Conservation (phyloP, 1,140 invertebrate genomes). For the Holotrichia oblita region DNA sequence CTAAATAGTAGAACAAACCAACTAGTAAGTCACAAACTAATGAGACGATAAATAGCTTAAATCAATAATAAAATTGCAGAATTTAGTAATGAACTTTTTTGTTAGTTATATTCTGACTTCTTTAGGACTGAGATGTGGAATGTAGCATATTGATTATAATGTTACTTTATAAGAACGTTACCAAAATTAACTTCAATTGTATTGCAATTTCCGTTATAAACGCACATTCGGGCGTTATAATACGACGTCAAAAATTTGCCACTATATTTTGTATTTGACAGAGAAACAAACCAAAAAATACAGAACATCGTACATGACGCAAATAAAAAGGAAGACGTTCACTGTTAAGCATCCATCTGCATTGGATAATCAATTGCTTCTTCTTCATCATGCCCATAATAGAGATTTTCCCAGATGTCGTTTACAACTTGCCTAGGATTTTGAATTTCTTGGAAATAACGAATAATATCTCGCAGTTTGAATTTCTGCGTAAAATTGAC, state of each 20-base stretch:
- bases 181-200: too few relatives aligned
- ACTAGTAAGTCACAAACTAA: too few relatives aligned
- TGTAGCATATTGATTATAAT: too few relatives aligned
- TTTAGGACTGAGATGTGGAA: too few relatives aligned
- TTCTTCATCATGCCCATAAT: constrained; percentile 31
- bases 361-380: constrained; percentile 18
- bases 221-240: too few relatives aligned
- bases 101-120: too few relatives aligned
- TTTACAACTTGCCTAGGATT: constrained; percentile 36
- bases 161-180: too few relatives aligned
- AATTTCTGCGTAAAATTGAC: constrained; percentile 39
- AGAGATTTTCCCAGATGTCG: constrained; percentile 40
- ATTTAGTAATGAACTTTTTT: too few relatives aligned
- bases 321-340: not conserved
- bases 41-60: too few relatives aligned
- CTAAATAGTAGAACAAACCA: too few relatives aligned
- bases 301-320: not conserved
- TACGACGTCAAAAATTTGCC: not conserved
- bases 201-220: too few relatives aligned
- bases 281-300: constrained; percentile 14
- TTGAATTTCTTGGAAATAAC: constrained; percentile 33
- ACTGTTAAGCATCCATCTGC: constrained; percentile 1
- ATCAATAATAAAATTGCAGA: too few relatives aligned
- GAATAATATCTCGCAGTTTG: constrained; percentile 37
- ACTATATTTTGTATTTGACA: not conserved